These are phyloP conservation scores for Diadema setosum DNA, from an alignment of 35 echinoderm and acorn worm genomes.

Conservation along the genomic window DNA sequence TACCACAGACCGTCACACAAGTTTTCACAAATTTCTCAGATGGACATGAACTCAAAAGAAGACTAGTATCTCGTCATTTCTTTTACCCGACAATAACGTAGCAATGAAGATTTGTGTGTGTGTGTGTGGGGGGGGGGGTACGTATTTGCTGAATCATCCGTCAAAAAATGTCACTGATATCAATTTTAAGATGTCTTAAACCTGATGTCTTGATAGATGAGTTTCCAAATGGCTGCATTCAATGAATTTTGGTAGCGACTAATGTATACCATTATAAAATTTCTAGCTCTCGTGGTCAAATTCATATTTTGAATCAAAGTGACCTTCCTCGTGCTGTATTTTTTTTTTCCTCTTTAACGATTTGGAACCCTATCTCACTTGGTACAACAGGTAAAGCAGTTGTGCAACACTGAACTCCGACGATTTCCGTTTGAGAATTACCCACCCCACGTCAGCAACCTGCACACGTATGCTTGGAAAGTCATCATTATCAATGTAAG, in stretches of 20 bases:
- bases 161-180: too few relatives aligned
- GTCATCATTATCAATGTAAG: conserved; percentile 69
- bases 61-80: too few relatives aligned
- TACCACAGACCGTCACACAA: too few relatives aligned
- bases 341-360: background rate
- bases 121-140: too few relatives aligned
- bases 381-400: conserved; percentile 39
- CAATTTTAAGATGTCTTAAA: too few relatives aligned
- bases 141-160: too few relatives aligned
- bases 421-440: conserved; percentile 46
- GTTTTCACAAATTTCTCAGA: too few relatives aligned
- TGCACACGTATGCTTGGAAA: conserved; percentile 50
- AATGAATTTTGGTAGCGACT: too few relatives aligned
- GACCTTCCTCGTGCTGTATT: background rate
- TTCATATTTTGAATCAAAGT: background rate
- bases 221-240: background rate
- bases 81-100: too few relatives aligned
- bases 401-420: conserved; percentile 45
- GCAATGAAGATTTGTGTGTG: too few relatives aligned
- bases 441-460: background rate
- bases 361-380: too few relatives aligned
- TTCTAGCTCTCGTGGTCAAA: background rate
- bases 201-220: background rate
- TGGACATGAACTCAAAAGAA: too few relatives aligned
- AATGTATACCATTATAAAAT: background rate